Evolutionary conservation across 2,797 vertebrate species (phyloP).

Genomic region (Telmatherina bonti): DNA sequence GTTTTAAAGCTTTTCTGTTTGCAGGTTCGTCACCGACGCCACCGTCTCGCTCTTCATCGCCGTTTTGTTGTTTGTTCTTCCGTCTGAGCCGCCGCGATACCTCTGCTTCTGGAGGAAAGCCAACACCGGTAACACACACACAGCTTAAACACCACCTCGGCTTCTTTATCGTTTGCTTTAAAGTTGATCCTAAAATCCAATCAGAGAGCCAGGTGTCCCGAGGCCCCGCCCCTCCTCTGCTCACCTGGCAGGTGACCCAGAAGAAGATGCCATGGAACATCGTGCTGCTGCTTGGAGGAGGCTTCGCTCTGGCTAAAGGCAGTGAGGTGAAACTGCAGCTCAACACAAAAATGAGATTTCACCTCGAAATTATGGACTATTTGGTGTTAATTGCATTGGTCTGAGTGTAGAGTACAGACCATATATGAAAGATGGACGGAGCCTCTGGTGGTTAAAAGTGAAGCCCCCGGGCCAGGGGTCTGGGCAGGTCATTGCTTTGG

Average conservation of each 20-base stretch:
- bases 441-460: too few species aligned
- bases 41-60: slow-evolving; percentile 88
- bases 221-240: slow-evolving; percentile 80
- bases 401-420: too few species aligned
- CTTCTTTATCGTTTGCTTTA: background rate
- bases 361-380: too few species aligned
- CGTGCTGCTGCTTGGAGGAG: slow-evolving; percentile 91
- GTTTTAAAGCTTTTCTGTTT: too few species aligned
- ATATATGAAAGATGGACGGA: too few species aligned
- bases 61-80: slow-evolving; percentile 89
- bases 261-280: slow-evolving; percentile 90
- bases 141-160: background rate
- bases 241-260: slow-evolving; percentile 92
- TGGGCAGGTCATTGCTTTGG: too few species aligned
- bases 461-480: too few species aligned
- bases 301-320: slow-evolving; percentile 92
- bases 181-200: slow-evolving; percentile 13
- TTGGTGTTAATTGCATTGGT: too few species aligned
- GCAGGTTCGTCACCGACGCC: slow-evolving; percentile 90
- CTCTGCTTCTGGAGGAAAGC: slow-evolving; percentile 78
- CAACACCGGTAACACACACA: slow-evolving; percentile 79
- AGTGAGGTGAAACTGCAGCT: slow-evolving; percentile 81
- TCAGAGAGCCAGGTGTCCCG: slow-evolving; percentile 58
- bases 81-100: slow-evolving; percentile 84
- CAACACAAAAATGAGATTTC: too few species aligned